A percentile compares a stretch with the other conserved stretches of the same genome.
phyloP scores from a whole-genome alignment of 2,888 invertebrate species.

The Thereva unica region DNA sequence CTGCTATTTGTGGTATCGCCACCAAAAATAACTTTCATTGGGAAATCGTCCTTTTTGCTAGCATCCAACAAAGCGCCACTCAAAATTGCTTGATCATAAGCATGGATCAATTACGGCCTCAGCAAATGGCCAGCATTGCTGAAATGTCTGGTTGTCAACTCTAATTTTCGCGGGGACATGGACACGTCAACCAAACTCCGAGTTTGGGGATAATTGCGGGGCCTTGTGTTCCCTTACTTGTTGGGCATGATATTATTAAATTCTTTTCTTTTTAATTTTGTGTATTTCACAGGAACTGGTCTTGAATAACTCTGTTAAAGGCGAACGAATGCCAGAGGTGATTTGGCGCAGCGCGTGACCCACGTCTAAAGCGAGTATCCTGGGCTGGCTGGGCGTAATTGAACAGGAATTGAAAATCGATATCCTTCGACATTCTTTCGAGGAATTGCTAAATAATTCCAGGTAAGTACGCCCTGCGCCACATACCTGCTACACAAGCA shows the following conservation, averaged over 20 bases:
- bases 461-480: no score
- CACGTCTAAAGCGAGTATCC: background rate
- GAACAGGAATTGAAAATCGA: conserved; percentile 11
- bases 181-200: background rate
- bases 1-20: conserved; percentile 24
- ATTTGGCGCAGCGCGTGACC: no score
- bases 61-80: conserved; percentile 26
- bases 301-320: no score
- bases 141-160: conserved; percentile 15
- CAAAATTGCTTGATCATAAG: conserved; percentile 33
- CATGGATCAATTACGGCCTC: conserved; percentile 19
- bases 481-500: no score
- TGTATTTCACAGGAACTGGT: background rate
- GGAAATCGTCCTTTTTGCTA: conserved; percentile 18
- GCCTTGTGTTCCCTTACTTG: no score
- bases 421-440: background rate
- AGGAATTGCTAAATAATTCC: no score
- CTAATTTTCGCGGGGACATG: conserved; percentile 5
- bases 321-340: no score
- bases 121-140: conserved; percentile 23
- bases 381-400: background rate
- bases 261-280: background rate
- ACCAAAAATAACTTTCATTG: conserved; percentile 23
- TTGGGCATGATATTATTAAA: no score
- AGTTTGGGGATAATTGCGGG: no score